Conservation (phyloP, 1,140 invertebrate genomes). For the Xylocopa sonorina region DNA sequence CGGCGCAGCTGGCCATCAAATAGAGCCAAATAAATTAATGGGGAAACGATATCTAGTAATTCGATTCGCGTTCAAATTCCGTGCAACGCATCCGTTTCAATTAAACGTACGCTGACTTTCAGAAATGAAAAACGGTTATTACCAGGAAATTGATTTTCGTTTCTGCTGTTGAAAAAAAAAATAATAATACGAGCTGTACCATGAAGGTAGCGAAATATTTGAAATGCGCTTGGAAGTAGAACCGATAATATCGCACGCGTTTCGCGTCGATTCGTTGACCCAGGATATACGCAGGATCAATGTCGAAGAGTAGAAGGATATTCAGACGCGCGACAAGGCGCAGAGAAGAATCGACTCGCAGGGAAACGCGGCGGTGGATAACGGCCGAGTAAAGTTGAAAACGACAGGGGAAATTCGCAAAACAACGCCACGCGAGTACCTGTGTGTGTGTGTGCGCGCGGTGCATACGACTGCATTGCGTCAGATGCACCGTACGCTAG, state of each 20-base stretch:
- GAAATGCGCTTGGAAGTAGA: too few species aligned
- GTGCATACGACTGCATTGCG: conserved; percentile 35
- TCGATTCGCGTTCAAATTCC: neutral
- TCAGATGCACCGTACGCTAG: conserved; percentile 38
- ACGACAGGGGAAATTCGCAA: neutral
- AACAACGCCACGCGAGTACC: conserved; percentile 38
- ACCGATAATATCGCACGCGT: too few species aligned
- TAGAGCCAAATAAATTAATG: neutral
- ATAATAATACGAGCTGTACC: too few species aligned
- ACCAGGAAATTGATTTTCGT: too few species aligned
- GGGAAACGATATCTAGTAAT: neutral
- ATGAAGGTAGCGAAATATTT: too few species aligned
- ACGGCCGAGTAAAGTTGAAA: neutral
- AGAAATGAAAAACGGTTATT: neutral
- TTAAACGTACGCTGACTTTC: neutral
- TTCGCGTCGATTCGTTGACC: too few species aligned
- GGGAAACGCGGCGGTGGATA: neutral
- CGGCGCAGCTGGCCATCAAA: neutral
- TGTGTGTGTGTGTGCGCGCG: neutral
- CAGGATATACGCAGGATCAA: too few species aligned
- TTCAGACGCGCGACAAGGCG: too few species aligned
- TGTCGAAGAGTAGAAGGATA: too few species aligned
- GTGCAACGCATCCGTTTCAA: neutral
- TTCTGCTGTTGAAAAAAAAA: too few species aligned
- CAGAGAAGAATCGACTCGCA: neutral